Evolutionary conservation across 2,113 vertebrate species (phyloP).

Genomic region (Crotophaga sulcirostris): DNA sequence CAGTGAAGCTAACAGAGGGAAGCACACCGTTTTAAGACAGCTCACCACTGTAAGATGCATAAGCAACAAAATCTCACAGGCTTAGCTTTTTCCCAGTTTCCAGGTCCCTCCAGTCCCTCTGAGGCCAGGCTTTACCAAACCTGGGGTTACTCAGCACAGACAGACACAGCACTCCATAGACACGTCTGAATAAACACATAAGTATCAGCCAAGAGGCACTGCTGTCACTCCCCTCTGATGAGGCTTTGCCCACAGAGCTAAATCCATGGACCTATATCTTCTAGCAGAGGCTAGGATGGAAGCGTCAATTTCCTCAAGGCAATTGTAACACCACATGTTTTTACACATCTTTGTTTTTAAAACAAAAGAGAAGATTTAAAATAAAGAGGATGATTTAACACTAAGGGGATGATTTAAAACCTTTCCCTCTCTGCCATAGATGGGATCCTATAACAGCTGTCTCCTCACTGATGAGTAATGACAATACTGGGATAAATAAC

Average conservation of each 20-base stretch:
- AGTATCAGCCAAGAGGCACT: background rate
- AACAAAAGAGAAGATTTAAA: background rate
- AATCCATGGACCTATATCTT: background rate
- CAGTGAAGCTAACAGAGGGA: background rate
- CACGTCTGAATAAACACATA: rapidly evolving
- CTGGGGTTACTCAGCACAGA: background rate
- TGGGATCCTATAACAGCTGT: background rate
- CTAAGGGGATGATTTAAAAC: background rate
- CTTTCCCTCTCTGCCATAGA: background rate
- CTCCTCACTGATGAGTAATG: background rate
- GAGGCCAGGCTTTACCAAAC: background rate
- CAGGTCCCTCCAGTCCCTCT: rapidly evolving
- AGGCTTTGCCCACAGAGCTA: background rate
- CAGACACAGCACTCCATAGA: background rate
- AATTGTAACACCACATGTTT: background rate
- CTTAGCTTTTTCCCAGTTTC: background rate
- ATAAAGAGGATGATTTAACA: background rate
- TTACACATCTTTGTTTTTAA: background rate
- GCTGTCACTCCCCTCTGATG: background rate
- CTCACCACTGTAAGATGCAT: rapidly evolving
- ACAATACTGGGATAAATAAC: background rate
- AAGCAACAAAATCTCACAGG: background rate
- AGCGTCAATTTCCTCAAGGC: background rate
- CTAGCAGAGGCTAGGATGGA: background rate
- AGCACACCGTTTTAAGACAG: background rate